Percentiles rank a stretch among this genome's conserved stretches.
These are phyloP conservation scores for Mesocricetus auratus DNA, from an alignment of 2,113 vertebrate species.

Conservation along the genomic window DNA sequence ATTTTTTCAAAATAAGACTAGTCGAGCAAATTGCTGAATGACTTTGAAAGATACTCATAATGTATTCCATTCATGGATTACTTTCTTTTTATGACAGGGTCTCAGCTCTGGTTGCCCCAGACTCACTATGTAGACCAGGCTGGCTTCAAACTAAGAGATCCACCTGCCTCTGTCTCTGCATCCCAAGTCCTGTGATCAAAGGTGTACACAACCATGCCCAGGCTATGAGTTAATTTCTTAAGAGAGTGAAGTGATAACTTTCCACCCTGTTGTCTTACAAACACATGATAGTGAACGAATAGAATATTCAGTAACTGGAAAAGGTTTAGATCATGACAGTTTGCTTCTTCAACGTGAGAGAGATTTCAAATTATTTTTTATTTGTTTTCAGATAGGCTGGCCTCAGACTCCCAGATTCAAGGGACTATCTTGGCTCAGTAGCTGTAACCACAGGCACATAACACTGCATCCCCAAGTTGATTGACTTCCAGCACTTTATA, in stretches of 20 bases:
- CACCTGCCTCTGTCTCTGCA: neutral
- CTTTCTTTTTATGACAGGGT: neutral
- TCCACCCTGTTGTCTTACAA: neutral
- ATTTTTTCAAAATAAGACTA: conserved; percentile 39
- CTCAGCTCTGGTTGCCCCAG: neutral
- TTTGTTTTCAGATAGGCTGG: neutral
- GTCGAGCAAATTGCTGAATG: conserved; percentile 23
- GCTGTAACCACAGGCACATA: neutral
- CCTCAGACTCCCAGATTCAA: neutral
- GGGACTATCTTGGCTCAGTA: neutral
- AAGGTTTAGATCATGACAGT: conserved; percentile 7
- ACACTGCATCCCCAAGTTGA: neutral
- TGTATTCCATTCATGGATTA: neutral
- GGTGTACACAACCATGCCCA: neutral
- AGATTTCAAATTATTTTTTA: neutral
- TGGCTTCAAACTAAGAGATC: neutral
- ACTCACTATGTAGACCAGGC: neutral
- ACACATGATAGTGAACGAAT: neutral
- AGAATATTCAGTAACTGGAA: conserved; percentile 7
- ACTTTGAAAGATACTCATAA: conserved; percentile 27
- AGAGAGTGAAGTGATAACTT: neutral
- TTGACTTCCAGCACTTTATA: neutral
- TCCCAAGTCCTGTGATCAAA: neutral
- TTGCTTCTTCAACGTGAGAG: conserved; percentile 9
- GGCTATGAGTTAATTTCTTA: neutral